These are phyloP conservation scores for Corbicula japonica DNA, from an alignment of 2,888 invertebrate species.

Conservation along the genomic window DNA sequence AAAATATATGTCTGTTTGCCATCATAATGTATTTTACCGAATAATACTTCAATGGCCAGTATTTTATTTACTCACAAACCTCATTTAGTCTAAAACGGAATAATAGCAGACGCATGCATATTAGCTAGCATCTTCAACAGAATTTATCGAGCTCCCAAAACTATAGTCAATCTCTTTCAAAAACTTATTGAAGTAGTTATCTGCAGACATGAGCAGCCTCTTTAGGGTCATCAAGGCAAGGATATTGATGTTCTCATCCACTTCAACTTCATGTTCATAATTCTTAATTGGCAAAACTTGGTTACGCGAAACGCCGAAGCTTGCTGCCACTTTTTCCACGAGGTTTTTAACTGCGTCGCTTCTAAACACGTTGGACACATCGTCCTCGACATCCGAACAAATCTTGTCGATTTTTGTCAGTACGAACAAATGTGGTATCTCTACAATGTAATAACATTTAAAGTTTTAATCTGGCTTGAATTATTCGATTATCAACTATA, in stretches of 20 bases:
- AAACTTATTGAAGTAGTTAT: conserved; percentile 60
- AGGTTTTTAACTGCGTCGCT: conserved; percentile 49
- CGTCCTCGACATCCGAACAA: conserved; percentile 41
- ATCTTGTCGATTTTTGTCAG: conserved; percentile 67
- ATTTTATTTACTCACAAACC: too few relatives aligned
- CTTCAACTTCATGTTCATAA: conserved; percentile 65
- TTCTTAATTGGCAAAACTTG: conserved; percentile 68
- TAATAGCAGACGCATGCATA: too few relatives aligned
- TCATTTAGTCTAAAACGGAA: too few relatives aligned
- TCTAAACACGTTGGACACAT: conserved; percentile 51
- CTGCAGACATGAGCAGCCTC: conserved; percentile 62
- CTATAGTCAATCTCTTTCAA: too few relatives aligned
- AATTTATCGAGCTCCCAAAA: too few relatives aligned
- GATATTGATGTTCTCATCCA: conserved; percentile 60
- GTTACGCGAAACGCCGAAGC: conserved; percentile 63
- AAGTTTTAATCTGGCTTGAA: too few relatives aligned
- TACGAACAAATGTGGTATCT: conserved; percentile 61
- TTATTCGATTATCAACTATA: too few relatives aligned
- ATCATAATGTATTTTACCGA: too few relatives aligned
- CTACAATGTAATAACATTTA: conserved; percentile 33
- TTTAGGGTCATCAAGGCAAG: conserved; percentile 54
- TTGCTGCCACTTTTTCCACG: conserved; percentile 61
- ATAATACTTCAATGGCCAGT: too few relatives aligned
- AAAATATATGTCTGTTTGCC: too few relatives aligned
- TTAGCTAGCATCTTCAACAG: too few relatives aligned